A percentile compares a stretch with the other conserved stretches of the same genome.
phyloP scores from a whole-genome alignment of 2,888 invertebrate genomes.

The Pseudococcus viburni region DNA sequence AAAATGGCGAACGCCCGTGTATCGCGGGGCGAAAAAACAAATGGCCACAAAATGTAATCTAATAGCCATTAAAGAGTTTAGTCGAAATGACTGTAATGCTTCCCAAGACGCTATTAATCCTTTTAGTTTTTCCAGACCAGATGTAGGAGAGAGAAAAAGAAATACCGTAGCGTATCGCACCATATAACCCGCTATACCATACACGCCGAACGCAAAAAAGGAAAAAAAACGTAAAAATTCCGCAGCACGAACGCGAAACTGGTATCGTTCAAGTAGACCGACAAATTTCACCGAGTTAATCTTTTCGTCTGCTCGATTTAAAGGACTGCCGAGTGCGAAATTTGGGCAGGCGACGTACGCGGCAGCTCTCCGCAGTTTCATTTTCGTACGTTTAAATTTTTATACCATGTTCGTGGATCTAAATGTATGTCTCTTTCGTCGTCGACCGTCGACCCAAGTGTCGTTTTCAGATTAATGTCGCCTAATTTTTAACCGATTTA shows the following conservation, averaged over 20 bases:
- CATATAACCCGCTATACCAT: no score
- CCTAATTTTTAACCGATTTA: constrained; percentile 24
- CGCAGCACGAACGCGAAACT: not conserved
- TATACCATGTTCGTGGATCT: not conserved
- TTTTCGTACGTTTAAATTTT: not conserved
- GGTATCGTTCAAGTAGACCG: not conserved
- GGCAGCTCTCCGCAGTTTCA: no score
- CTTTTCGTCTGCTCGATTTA: not conserved
- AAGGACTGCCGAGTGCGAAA: not conserved
- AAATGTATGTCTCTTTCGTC: not conserved
- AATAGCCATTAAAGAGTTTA: constrained; percentile 65
- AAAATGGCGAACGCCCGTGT: no score
- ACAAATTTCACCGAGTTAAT: constrained; percentile 8
- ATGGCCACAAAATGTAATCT: constrained; percentile 63
- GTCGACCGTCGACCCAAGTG: not conserved
- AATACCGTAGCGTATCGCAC: no score
- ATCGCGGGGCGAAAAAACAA: constrained; percentile 53
- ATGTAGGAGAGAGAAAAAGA: not conserved
- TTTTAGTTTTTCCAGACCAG: constrained; percentile 47
- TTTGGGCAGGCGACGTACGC: not conserved
- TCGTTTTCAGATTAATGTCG: constrained; percentile 19
- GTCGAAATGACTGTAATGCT: constrained; percentile 64
- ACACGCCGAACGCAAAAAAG: no score
- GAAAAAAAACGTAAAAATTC: no score
- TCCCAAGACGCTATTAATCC: constrained; percentile 64